Percentiles rank a stretch among this genome's conserved stretches.
Conservation (phyloP, 2,888 invertebrate species). For the Coenonympha glycerion region DNA sequence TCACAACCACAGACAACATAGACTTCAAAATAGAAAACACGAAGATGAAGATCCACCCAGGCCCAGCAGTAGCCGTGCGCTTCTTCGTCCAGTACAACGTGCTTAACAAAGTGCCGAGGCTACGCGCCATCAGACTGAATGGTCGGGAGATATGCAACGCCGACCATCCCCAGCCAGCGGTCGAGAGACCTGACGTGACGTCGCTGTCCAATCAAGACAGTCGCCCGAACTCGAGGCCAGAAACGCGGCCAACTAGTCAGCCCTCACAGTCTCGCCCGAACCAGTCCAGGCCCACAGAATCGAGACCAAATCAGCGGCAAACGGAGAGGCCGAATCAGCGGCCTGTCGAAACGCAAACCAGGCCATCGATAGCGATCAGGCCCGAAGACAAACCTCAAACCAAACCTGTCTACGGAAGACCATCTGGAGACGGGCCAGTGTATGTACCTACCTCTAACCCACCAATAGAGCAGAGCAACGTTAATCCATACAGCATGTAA, state of each 20-base stretch:
- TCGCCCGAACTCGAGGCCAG: constrained; percentile 5
- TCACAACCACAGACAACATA: constrained; percentile 73
- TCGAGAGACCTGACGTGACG: constrained; percentile 30
- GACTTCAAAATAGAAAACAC: constrained; percentile 77
- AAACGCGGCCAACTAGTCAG: constrained; percentile 14
- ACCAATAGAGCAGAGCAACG: constrained; percentile 36
- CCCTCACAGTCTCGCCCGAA: constrained; percentile 17
- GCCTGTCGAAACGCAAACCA: constrained; percentile 22
- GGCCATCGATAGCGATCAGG: constrained; percentile 26
- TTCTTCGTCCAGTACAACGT: constrained; percentile 78
- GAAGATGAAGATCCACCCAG: constrained; percentile 74
- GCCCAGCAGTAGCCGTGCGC: constrained; percentile 71
- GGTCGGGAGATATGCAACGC: constrained; percentile 77
- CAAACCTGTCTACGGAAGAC: constrained; percentile 45
- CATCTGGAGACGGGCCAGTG: constrained; percentile 46
- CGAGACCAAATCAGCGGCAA: constrained; percentile 21
- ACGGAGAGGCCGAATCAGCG: constrained; percentile 3
- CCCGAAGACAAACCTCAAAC: constrained; percentile 44
- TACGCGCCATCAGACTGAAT: constrained; percentile 72
- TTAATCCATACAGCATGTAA: constrained; percentile 56
- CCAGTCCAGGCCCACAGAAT: constrained; percentile 17
- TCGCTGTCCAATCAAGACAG: constrained; percentile 11
- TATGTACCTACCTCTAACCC: constrained; percentile 47
- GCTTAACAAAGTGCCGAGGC: constrained; percentile 61
- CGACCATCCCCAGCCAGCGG: constrained; percentile 45